Base-by-base conservation (phyloP, 92 coral and sea anemone genomes). In the Epizoanthus fatuus region DNA sequence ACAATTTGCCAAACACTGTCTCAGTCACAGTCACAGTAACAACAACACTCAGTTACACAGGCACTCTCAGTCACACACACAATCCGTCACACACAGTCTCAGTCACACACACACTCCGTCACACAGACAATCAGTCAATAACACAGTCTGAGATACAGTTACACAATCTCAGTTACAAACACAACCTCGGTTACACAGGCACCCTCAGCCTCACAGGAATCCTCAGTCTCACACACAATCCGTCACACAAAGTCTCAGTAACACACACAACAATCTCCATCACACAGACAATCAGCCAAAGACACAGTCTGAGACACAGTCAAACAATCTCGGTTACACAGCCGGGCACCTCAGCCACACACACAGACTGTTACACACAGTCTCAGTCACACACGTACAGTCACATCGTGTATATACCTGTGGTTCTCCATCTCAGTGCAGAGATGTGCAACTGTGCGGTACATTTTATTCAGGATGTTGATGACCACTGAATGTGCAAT, bases 401-500 rank as follows among this genome's bases (percentile, higher is more conserved):
- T 75, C 49, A 35, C 20, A 16, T 17, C 45, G 10, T 22, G 19
- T 10, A 39, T 22, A 9, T 63, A 78, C 69, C 79, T 45, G 63
- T 73, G 60, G 58, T 83, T 45, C 86, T 95, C 99, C 99, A 95
- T 76, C 63, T 97, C 92, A 15, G 99, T 97, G 70, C 99, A 97
- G 69, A 89, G 85, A 51, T 91, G 90, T 62, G 99, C 99, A 53
- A 97, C 98, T 73, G 98, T 80, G 62, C 99, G 95, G 87, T 97
- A 97, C 72, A 97, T 69, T 72, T 90, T 91, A 86, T 97, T 97
- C 19, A 97, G 90, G 37, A 95, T 63, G 75, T 86, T 97, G 66
- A 97, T 97, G 10, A 97, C 98, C 22, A 97, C 65, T 25, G 99
- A 97, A 79, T 97, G 99, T 25, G 97, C 96, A 73, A 97, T 81